Evolutionary conservation across 2,888 invertebrate genomes (phyloP).

Genomic region (Thera obeliscata): DNA sequence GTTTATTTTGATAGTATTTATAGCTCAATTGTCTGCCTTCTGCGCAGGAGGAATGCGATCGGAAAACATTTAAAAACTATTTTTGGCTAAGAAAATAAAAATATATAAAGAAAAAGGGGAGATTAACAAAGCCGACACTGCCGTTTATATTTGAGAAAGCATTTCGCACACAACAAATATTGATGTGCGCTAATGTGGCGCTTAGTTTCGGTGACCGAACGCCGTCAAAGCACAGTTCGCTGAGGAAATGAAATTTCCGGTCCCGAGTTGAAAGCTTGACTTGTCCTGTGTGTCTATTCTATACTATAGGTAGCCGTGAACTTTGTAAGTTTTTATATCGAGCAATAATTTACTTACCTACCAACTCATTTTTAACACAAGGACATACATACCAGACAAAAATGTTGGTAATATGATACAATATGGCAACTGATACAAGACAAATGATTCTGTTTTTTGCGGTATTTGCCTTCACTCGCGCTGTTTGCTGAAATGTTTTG

Average conservation of each 20-base stretch:
- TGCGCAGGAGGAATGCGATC: too few relatives aligned
- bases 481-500: constrained; percentile 68
- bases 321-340: too few relatives aligned
- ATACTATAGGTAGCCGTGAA: too few relatives aligned
- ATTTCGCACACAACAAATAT: constrained; percentile 20
- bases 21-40: too few relatives aligned
- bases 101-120: too few relatives aligned
- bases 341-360: too few relatives aligned
- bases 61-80: too few relatives aligned
- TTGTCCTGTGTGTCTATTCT: background rate
- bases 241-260: constrained; percentile 66
- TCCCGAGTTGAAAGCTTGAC: background rate
- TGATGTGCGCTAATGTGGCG: constrained; percentile 7
- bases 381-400: too few relatives aligned
- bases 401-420: too few relatives aligned
- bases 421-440: constrained; percentile 53
- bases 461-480: constrained; percentile 73
- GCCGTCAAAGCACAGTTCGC: constrained; percentile 42
- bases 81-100: too few relatives aligned
- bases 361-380: too few relatives aligned
- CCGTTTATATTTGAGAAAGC: constrained; percentile 13
- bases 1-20: too few relatives aligned
- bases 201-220: background rate
- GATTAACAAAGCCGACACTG: background rate
- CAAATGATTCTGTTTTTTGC: constrained; percentile 67